Evolutionary conservation across 2,888 invertebrate species (phyloP), one percentile per base, ranked within the genome.

Genomic region (Aethes cnicana): DNA sequence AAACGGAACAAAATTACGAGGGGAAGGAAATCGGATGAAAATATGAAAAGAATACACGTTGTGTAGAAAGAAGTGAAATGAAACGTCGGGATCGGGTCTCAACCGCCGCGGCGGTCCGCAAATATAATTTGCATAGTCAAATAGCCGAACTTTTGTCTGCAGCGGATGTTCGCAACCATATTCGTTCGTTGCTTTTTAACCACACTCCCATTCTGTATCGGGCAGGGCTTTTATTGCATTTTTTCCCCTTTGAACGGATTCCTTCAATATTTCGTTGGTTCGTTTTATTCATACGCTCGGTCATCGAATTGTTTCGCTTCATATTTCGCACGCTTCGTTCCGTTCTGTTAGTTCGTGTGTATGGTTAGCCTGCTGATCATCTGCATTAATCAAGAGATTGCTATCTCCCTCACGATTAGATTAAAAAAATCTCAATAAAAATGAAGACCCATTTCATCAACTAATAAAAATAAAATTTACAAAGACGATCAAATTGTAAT

Each of bases 41-140:
- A 89, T 88, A 90, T 89, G 87, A 88, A 89, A 86, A 86, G 88
- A 88, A 85, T 88, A 87, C 87, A 86, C 81, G 81, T 77, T 86
- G 79, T 80, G 71, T 78, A 83, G 77, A 78, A 75, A 82, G 74
- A 84, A 85, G 85, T 84, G 86, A 86, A 90, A 90, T 81, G 90
- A 77, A 88, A 87, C 75, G 84, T 78, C 73, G 81, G 81, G 87
- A 88, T 88, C 86, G 84, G 77, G 81, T 81, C 84, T 78, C 81
- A 74, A 75, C 74, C 80, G 80, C 76, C 26, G 57, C 57, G 79
- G 81, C 81, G 81, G 90, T 90, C 89, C 81, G 90, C 89, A 90
- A 90, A 90, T 90, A 89, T 89, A 90, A 90, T 90, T 90, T 90
- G 90, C 90, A 90, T 90, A 89, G 86, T 74, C 89, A 89, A 90